Base-by-base conservation (phyloP, 1,140 invertebrate genomes). In the Drosophila takahashii region DNA sequence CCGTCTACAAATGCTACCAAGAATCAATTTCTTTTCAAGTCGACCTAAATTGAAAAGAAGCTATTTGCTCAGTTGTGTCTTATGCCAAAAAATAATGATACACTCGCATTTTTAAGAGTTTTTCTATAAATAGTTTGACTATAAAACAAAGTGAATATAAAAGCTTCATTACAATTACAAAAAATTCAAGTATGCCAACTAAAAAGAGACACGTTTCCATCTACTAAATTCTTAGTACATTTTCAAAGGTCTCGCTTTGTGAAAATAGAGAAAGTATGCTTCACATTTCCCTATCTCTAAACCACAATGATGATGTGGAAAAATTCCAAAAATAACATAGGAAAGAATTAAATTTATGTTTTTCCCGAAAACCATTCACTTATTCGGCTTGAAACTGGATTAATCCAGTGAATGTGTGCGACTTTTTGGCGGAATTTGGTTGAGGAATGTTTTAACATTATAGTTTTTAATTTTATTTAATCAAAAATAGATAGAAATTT, bases 341-440 rank as follows among this genome's bases (percentile, higher is more conserved):
- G 29, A n/a, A 26, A 8, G n/a, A 29, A 29, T 29, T 1, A 1
- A 15, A 13, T 5, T 22, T 29, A 57, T 18, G 10, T 13, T 58
- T 47, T 48, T 22, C 7, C 0, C 9, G 11, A n/a, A 22, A 34
- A 3, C 9, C 44, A 22, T 57, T 37, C 4, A 16, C 7, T 54
- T 27, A 16, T 60, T 37, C 15, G 22, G 32, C 26, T 37, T 16
- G 13, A 54, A 60, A 56, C 32, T 60, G n/a, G 34, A 29, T 60
- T 60, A 4, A 39, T 18, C 58, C 22, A 56, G 58, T 54, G 10
- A 54, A 53, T 27, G 41, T 32, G 9, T 57, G 44, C 10, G 9
- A 47, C 11, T 22, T 7, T 48, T 48, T n/a, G 22, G 22, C n/a
- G 32, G 18, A 3, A 29, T 48, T 57, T 47, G 29, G 29, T 32